Evolutionary conservation across 2,888 invertebrate genomes (phyloP), one percentile per base, ranked within the genome.

Genomic region (Andrena minutula): DNA sequence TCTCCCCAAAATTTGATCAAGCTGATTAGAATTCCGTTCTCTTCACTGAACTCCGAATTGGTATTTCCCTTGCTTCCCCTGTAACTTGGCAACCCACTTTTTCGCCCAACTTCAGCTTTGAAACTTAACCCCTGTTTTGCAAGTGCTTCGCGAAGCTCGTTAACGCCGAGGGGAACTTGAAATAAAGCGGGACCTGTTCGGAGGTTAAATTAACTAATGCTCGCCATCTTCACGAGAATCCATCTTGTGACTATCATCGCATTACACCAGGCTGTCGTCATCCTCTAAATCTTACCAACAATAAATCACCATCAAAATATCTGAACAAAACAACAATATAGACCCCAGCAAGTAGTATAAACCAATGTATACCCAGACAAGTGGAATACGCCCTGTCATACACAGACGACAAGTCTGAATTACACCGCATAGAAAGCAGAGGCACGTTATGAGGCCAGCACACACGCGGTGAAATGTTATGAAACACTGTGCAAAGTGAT

Each of bases 101-200:
- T 70, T 60, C 58, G 6, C 47, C 12, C 20, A 35, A 70, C 70
- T 70, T 70, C 58, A 23, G 23, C 32, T 26, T 68, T 35, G 58
- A 70, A 70, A 70, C 58, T 70, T 47, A 70, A 60, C 47, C 41
- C 58, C 70, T 58, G 58, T 60, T 70, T 70, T 47, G 58, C 47
- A 58, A 41, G 58, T 70, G 28, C 30, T 7, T 47, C 70, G 20
- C 28, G 70, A 70, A 70, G 70, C 58, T 60, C 70, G 58, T 60
- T 70, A 70, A 70, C 47, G 70, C 28, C 7, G 58, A 23, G 26
- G 26, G 70, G 47, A 70, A 60, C 70, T 47, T 70, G 28, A 70
- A 70, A 60, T 41, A 58, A 41, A 41, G 56, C 20, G 35, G 41
- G 2, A 47, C 56, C 41, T 7, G 47, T 20, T 30, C 47, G 47